Evolutionary conservation across 2,113 vertebrate species (phyloP).

Genomic region (Amphiprion ocellaris): DNA sequence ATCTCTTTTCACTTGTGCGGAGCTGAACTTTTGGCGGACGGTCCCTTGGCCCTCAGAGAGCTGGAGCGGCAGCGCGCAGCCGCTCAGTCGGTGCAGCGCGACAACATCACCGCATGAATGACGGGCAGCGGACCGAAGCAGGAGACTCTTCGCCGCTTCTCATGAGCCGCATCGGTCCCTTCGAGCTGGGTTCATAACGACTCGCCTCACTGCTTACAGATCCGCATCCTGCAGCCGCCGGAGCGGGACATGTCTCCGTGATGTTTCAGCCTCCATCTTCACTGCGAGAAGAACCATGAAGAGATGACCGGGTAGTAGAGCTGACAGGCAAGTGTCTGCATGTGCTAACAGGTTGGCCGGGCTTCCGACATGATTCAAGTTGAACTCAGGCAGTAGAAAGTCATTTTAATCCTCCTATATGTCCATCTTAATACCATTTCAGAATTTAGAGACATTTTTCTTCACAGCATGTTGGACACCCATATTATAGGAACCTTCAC

Average conservation of each 20-base stretch:
- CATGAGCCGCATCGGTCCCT: neutral
- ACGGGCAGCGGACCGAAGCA: slow-evolving; percentile 25
- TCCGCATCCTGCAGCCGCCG: neutral
- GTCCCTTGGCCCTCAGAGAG: slow-evolving; percentile 58
- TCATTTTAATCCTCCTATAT: neutral
- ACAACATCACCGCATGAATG: slow-evolving; percentile 42
- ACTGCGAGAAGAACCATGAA: slow-evolving; percentile 30
- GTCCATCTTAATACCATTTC: neutral
- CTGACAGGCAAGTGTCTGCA: slow-evolving; percentile 61
- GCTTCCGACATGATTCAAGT: slow-evolving; percentile 12
- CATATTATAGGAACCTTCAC: neutral
- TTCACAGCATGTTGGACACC: neutral
- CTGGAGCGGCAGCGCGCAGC: slow-evolving; percentile 39
- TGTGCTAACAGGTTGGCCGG: slow-evolving; percentile 64
- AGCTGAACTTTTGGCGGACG: slow-evolving; percentile 53
- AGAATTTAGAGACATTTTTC: neutral
- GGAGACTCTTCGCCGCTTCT: neutral
- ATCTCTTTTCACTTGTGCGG: slow-evolving; percentile 33
- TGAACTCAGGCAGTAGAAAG: neutral
- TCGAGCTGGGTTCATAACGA: slow-evolving; percentile 1
- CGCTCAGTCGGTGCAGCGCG: slow-evolving; percentile 48
- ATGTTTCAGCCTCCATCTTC: slow-evolving; percentile 58
- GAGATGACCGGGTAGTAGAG: slow-evolving; percentile 60
- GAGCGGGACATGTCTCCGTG: slow-evolving; percentile 17
- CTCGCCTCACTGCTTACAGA: neutral